Evolutionary conservation across 2,888 invertebrate genomes (phyloP), one percentile per base, ranked within the genome.

Genomic region (Sabatieria punctata): DNA sequence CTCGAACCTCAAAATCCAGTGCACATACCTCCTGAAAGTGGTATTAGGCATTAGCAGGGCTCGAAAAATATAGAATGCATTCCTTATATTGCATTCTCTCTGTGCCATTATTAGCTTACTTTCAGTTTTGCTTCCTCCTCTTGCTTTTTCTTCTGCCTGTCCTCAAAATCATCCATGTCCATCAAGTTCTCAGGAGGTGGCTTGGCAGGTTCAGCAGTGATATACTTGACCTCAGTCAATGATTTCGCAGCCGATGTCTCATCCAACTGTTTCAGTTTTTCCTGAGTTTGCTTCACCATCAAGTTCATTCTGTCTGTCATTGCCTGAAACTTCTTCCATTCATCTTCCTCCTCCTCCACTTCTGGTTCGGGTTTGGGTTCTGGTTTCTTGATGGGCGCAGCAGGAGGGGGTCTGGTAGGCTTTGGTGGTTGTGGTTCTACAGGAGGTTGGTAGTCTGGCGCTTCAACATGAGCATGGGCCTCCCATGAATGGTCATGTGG

Each of bases 261-360:
- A 15, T 50, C 41, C n/a, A 43, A 41, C 22, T 50, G 42, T 23
- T 50, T 27, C 18, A 50, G 30, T 21, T 44, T 50, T 23, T 47
- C 47, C 35, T 47, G 45, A 2, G 50, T 51, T 24, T 45, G 19
- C 27, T 50, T 46, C 18, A 50, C 36, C 21, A 37, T 44, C 37
- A n/a, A 21, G 27, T 37, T 26, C 4, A 50, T 40, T 41, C 44
- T 47, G 2, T 22, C 37, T 2, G 40, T 43, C 3, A 43, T 43
- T 35, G 19, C 24, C 33, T 36, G 6, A 27, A 43, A 43, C 36
- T 43, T 36, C 18, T 19, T 19, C 43, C 43, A 43, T 2, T 33
- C 43, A 3, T 36, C 43, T n/a, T 26, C 36, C 6, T 43, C 36
- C 6, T 36, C 33, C 21, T 6, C 25, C 26, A 26, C 42, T 3